Base-by-base conservation (phyloP, 2,888 invertebrate species). In the Calameuta idolon region DNA sequence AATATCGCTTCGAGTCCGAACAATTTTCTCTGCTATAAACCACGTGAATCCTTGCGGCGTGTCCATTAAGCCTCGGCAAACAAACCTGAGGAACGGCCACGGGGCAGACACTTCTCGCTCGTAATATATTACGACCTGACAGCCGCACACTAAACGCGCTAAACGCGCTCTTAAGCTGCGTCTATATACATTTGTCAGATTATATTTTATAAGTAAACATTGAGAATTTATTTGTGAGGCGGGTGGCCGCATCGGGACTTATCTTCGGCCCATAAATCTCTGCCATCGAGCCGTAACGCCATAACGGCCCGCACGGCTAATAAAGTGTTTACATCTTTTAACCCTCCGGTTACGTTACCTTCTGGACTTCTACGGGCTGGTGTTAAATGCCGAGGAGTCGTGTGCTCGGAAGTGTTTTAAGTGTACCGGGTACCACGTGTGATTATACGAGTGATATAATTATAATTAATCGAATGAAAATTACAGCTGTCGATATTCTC, bases 61-160 rank as follows among this genome's bases (percentile, higher is more conserved):
- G 84, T 86, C 87, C 87, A 88, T 88, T 88, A 88, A 88, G 86
- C 85, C 84, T 83, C 84, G 86, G 83, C 87, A 86, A 88, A 88
- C 86, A 88, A 86, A 88, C 87, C 83, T 85, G 84, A 85, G 85
- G 85, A 79, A 82, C 86, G 85, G 85, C 85, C 86, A 86, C 69
- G 85, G 87, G 87, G 85, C 84, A 83, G 81, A 79, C 81, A 81
- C 85, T 85, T 84, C 76, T 79, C 77, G 69, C 75, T 40, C 79
- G 80, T 84, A 85, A 88, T 88, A 88, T 88, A 87, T 88, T 87
- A 85, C 83, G 79, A 82, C 77, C 83, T 85, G 85, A 85, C 86
- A 81, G 85, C 82, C 83, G 83, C 85, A 82, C 82, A 80, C 84
- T 83, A 82, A 79, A 82, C 82, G 83, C 81, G 78, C 55, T 75